Evolutionary conservation across 2,797 vertebrate genomes (phyloP), one percentile per base, ranked within the genome.

Genomic region (Vespertilio murinus): DNA sequence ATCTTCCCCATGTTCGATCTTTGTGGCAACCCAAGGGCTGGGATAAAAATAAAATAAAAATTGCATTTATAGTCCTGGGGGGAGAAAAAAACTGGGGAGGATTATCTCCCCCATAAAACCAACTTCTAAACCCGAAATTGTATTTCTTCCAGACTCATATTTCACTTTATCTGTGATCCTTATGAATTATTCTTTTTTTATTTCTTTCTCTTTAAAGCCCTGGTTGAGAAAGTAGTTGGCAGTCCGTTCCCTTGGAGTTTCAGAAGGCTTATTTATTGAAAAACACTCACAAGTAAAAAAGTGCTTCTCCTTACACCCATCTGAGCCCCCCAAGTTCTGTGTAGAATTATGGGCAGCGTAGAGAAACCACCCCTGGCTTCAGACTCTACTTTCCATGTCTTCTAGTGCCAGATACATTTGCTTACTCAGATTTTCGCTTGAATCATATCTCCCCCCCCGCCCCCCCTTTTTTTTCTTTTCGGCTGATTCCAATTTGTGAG

Each of bases 131-230:
- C 96, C 79, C 96, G 78, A 95, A 97, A 90, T 81, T 64, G 5
- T 97, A 96, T 97, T 97, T 98, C 92, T 96, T 98, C 93, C 91
- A 98, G 96, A 61, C 93, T 97, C 96, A 96, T 97, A 93, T 93
- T 97, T 98, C 90, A 95, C 91, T 97, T 97, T 97, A 97, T 98
- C 97, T 97, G 98, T 98, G 97, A 97, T 98, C 91, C 56, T 97
- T 97, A 96, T 97, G 97, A 97, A 98, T 98, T 97, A 97, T 94
- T 91, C 83, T 93, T 89, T 91, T 91, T 75, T 91, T 93, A 5
- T 86, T 73, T 92, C 42, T 96, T 95, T 91, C 79, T 94, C 81
- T 95, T 96, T 96, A 94, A 95, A 95, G 88, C 71, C 92, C 90
- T 77, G 78, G 80, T 96, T 97, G 95, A 95, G 94, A 98, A 97